Evolutionary conservation across 2,888 invertebrate genomes (phyloP).

Genomic region (Cephus pygmeus): DNA sequence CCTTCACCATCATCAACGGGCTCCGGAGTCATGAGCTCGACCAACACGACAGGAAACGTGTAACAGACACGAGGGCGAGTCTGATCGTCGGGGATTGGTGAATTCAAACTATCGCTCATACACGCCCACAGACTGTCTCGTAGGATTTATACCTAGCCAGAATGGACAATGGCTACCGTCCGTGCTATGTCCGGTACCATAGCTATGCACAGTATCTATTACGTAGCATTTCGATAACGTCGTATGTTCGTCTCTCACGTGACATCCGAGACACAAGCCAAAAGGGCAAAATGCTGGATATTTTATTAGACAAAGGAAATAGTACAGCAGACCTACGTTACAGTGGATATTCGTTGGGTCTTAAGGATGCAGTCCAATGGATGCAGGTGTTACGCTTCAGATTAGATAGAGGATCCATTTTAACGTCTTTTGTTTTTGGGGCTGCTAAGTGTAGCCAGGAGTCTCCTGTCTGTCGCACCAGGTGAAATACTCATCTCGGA

Average conservation of each 20-base stretch:
- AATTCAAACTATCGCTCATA: slow-evolving; percentile 39
- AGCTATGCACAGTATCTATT: background rate
- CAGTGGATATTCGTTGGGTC: background rate
- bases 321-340: background rate
- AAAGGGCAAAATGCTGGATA: background rate
- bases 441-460: background rate
- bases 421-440: background rate
- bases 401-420: background rate
- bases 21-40: background rate
- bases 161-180: slow-evolving; percentile 43
- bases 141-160: slow-evolving; percentile 39
- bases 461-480: background rate
- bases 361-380: background rate
- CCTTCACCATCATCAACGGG: background rate
- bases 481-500: background rate
- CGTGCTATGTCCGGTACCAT: background rate
- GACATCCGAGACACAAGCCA: background rate
- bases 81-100: slow-evolving; percentile 16
- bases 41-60: background rate
- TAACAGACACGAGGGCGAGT: slow-evolving; percentile 10
- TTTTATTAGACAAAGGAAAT: background rate
- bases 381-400: background rate
- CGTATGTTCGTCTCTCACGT: background rate
- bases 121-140: slow-evolving; percentile 36
- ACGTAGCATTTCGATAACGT: background rate